Evolutionary conservation across 2,888 invertebrate genomes (phyloP).

Genomic region (Lepidocyrtoides sp.): DNA sequence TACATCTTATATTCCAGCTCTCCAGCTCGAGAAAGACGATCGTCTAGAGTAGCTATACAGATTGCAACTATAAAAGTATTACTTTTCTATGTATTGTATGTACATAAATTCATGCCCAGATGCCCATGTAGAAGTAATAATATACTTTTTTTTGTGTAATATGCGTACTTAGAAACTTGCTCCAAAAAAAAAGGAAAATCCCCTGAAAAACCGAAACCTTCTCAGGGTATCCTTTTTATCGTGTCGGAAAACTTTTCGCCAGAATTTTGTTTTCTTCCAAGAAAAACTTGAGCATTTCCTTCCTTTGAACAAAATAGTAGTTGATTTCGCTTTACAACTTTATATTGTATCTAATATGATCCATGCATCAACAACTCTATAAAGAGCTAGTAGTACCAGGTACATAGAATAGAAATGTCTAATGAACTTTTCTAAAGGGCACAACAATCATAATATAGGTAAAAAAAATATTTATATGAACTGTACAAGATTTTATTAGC

Average conservation of each 20-base stretch:
- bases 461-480: no score
- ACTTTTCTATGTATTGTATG: no score
- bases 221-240: slow-evolving; percentile 44
- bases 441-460: no score
- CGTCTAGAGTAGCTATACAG: slow-evolving; percentile 15
- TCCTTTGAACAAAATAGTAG: slow-evolving; percentile 3
- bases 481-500: background rate
- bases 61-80: background rate
- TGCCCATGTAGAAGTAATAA: background rate
- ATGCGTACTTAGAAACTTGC: slow-evolving; percentile 1
- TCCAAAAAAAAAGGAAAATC: slow-evolving; percentile 30
- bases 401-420: no score
- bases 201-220: slow-evolving; percentile 16
- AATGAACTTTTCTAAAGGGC: background rate
- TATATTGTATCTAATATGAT: background rate
- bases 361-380: background rate
- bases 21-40: slow-evolving; percentile 41
- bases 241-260: slow-evolving; percentile 29
- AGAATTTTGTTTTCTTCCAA: slow-evolving; percentile 3
- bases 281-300: slow-evolving; percentile 21
- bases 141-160: background rate
- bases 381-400: no score
- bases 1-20: slow-evolving; percentile 24
- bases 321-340: background rate
- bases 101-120: background rate